Percentiles rank a stretch among this genome's conserved stretches.
These are phyloP conservation scores for Lathamus discolor DNA, from an alignment of 2,113 vertebrate genomes.

Conservation along the genomic window DNA sequence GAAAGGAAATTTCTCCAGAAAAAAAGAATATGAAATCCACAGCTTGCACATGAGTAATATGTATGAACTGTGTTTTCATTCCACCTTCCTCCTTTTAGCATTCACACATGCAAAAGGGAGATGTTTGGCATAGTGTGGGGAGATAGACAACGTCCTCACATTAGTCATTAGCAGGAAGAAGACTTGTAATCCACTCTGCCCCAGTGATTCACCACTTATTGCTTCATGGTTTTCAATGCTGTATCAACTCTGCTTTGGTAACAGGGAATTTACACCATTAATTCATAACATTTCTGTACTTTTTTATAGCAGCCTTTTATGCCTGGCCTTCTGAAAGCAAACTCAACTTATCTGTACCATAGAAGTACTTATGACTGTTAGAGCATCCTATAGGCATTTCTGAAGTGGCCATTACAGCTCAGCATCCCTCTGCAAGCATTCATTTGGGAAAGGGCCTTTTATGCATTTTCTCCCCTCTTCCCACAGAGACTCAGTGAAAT, in stretches of 20 bases:
- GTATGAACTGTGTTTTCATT: background rate
- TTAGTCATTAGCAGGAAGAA: background rate
- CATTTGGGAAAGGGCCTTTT: background rate
- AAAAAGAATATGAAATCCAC: background rate
- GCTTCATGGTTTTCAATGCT: background rate
- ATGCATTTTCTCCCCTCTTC: fast-evolving
- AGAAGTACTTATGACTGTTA: background rate
- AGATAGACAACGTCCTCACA: background rate
- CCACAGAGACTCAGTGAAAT: background rate
- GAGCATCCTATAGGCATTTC: background rate
- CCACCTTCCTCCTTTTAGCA: background rate
- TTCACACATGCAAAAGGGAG: background rate
- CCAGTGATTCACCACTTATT: background rate
- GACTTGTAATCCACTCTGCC: background rate
- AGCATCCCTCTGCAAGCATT: background rate
- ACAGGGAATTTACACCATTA: fast-evolving
- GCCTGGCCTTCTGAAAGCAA: background rate
- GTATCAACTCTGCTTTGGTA: background rate
- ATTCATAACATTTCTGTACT: background rate
- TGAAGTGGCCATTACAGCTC: background rate
- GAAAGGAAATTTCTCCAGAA: background rate
- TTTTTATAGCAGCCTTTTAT: background rate
- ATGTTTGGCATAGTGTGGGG: background rate
- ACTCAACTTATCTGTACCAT: fast-evolving
- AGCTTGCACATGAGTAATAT: background rate